These are phyloP conservation scores for Cacoxenus indagator DNA, from an alignment of 2,888 invertebrate genomes.

Conservation along the genomic window DNA sequence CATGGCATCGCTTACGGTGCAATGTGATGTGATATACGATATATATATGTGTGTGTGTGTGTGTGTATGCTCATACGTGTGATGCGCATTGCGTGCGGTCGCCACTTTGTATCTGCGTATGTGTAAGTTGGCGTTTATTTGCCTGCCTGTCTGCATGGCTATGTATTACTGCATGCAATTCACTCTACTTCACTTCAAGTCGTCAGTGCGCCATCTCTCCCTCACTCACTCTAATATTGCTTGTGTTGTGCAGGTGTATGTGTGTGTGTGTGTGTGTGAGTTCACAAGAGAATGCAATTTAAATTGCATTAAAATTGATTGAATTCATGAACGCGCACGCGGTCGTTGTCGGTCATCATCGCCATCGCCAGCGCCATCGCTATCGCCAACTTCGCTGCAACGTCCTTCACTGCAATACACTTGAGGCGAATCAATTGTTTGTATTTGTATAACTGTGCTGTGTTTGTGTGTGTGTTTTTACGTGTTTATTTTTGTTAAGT, in stretches of 20 bases:
- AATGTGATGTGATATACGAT: conserved; percentile 40
- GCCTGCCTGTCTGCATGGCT: background rate
- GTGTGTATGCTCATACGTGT: background rate
- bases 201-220: background rate
- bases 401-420: background rate
- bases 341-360: background rate
- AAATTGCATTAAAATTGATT: conserved; percentile 68
- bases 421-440: background rate
- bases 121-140: conserved; percentile 28
- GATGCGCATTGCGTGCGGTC: background rate
- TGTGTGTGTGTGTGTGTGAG: conserved; percentile 40
- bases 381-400: background rate
- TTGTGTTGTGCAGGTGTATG: conserved; percentile 11
- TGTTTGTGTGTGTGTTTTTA: conserved; percentile 12
- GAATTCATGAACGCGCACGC: conserved; percentile 50
- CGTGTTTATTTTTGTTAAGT: conserved; percentile 14
- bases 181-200: background rate
- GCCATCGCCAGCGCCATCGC: background rate
- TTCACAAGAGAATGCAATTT: conserved; percentile 63
- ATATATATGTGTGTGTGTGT: background rate
- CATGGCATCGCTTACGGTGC: conserved; percentile 48
- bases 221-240: background rate
- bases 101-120: background rate
- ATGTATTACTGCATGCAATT: background rate
- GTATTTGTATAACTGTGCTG: background rate